phyloP scores from a whole-genome alignment of 2,797 vertebrate genomes.

The Gila robusta region DNA sequence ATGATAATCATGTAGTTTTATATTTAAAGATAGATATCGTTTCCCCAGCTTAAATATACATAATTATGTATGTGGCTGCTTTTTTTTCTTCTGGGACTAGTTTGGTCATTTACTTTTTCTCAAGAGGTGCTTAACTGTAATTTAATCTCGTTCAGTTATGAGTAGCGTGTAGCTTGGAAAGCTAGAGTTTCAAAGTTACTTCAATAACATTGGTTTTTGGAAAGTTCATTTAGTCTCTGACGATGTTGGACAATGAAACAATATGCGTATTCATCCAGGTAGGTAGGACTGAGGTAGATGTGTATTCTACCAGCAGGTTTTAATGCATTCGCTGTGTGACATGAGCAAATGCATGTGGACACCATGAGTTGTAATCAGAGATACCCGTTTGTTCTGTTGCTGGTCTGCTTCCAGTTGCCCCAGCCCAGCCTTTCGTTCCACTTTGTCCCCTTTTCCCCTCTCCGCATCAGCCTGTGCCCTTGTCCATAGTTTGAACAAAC shows the following conservation, averaged over 20 bases:
- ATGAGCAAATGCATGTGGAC: slow-evolving; percentile 16
- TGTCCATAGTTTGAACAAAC: slow-evolving; percentile 10
- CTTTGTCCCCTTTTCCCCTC: slow-evolving; percentile 27
- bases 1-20: background rate
- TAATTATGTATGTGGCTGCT: background rate
- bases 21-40: background rate
- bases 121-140: background rate
- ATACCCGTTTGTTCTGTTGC: slow-evolving; percentile 23
- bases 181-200: slow-evolving; percentile 23
- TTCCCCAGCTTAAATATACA: background rate
- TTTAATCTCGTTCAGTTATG: background rate
- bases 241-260: slow-evolving; percentile 19
- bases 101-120: background rate
- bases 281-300: slow-evolving; percentile 14
- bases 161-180: background rate
- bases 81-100: background rate
- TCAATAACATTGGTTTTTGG: background rate
- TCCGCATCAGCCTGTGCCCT: slow-evolving; percentile 11
- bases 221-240: slow-evolving; percentile 22
- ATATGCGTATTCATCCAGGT: slow-evolving; percentile 21
- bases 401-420: slow-evolving; percentile 41
- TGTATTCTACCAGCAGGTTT: slow-evolving; percentile 3
- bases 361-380: slow-evolving; percentile 32
- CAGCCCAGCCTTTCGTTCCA: slow-evolving; percentile 32
- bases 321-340: slow-evolving; percentile 9